Evolutionary conservation across 2,113 vertebrate species (phyloP), one percentile per base, ranked within the genome.

Genomic region (Sialia sialis): DNA sequence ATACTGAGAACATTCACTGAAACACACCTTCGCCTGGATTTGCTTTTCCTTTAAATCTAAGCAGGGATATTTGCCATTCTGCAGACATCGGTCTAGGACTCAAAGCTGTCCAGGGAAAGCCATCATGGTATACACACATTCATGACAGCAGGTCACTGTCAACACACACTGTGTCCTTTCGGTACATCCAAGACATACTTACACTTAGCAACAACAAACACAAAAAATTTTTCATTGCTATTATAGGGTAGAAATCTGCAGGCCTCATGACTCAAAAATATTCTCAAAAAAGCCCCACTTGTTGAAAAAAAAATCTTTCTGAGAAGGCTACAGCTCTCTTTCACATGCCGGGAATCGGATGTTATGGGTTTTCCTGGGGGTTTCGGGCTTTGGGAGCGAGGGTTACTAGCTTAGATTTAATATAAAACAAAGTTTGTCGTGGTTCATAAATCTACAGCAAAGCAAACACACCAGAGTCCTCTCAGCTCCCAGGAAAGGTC

Each of bases 41-140:
- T 41, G 23, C 36, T 67, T 54, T 7, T 13, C 30, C 13, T 59
- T 82, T 69, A 36, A 58, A 73, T 51, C 4, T 22, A 32, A n/a
- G 11, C 5, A 49, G 17, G 7, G 1, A 5, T 3, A 13, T 36
- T 70, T 66, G 41, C 36, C 2, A 0, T n/a, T 56, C 30, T 56
- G 56, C 43, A 81, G 80, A 30, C 10, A 63, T 14, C 0, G 0
- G 22, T n/a, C 36, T 34, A 51, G 34, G 44, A 38, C 39, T 83
- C n/a, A 32, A 54, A 91, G 41, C 7, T 55, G 11, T 51, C 38
- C 30, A 26, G 20, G 20, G 38, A 78, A 66, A 62, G 41, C 9
- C 48, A 32, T 23, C 7, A 27, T 2, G 14, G 38, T 22, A 44
- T 12, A 32, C 6, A 8, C 4, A 16, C 11, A 69, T 23, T 39